phyloP scores from a whole-genome alignment of 2,113 vertebrate species.

The Alethe diademata region DNA sequence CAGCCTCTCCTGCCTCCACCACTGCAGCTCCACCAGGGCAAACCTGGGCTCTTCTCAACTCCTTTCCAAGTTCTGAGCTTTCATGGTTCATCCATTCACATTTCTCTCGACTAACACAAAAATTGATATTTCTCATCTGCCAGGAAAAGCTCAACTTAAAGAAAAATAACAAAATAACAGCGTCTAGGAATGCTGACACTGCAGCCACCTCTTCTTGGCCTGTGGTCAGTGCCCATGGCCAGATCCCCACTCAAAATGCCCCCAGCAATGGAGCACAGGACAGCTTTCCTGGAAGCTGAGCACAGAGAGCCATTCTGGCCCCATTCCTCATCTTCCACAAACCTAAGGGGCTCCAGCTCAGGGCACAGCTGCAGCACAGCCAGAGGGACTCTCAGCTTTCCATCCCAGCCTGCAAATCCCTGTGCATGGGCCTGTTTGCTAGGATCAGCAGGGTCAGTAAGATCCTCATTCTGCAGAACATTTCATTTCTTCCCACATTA shows the following conservation, averaged over 20 bases:
- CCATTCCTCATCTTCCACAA: not conserved
- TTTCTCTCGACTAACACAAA: not conserved
- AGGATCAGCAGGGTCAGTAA: rapidly evolving
- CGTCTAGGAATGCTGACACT: not conserved
- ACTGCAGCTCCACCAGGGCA: not conserved
- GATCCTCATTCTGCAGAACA: not conserved
- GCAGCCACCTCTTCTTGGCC: not conserved
- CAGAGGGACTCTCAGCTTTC: not conserved
- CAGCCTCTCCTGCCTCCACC: not conserved
- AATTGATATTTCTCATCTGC: not conserved
- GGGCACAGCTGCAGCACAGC: not conserved
- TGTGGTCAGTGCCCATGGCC: not conserved
- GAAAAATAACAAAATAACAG: not conserved
- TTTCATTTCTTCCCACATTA: not conserved
- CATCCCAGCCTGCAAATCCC: not conserved
- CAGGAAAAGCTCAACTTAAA: not conserved
- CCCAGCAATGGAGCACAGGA: not conserved
- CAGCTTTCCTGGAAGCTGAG: not conserved
- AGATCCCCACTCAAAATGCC: not conserved
- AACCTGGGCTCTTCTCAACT: not conserved
- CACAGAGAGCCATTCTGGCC: not conserved
- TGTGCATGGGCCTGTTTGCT: not conserved
- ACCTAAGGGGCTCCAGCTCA: not conserved
- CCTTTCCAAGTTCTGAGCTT: not conserved
- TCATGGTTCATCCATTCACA: not conserved